These are phyloP conservation scores for Rhynchonycteris naso DNA, from an alignment of 2,797 vertebrate species.

Conservation along the genomic window DNA sequence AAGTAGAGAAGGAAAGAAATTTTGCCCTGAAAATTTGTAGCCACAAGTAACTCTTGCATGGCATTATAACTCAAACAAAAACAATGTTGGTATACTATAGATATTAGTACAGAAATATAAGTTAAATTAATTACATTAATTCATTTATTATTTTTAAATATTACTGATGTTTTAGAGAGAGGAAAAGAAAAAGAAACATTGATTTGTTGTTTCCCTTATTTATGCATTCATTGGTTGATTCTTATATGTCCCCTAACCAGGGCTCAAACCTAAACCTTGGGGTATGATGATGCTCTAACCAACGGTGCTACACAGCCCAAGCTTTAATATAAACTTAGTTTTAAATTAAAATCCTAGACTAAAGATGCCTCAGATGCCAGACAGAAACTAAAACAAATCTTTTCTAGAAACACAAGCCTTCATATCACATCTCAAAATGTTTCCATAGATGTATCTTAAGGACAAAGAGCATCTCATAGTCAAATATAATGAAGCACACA, in stretches of 20 bases:
- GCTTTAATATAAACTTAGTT: slow-evolving; percentile 43
- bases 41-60: neutral
- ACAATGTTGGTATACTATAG: neutral
- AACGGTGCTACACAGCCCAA: neutral
- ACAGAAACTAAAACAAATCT: neutral
- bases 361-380: neutral
- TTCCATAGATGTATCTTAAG: neutral
- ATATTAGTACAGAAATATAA: too few relatives aligned
- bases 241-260: too few relatives aligned
- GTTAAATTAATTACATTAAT: too few relatives aligned
- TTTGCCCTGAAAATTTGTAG: slow-evolving; percentile 38
- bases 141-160: too few relatives aligned
- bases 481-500: neutral
- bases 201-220: too few relatives aligned
- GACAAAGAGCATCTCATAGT: neutral
- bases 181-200: too few relatives aligned
- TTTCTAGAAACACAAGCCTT: neutral
- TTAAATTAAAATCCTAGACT: neutral
- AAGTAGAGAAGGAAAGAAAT: slow-evolving; percentile 14
- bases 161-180: too few relatives aligned
- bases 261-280: too few relatives aligned
- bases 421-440: slow-evolving; percentile 15
- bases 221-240: too few relatives aligned
- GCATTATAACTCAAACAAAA: neutral
- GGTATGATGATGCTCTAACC: too few relatives aligned